phyloP scores from a whole-genome alignment of 2,797 vertebrate genomes.

The Thalassophryne amazonica region DNA sequence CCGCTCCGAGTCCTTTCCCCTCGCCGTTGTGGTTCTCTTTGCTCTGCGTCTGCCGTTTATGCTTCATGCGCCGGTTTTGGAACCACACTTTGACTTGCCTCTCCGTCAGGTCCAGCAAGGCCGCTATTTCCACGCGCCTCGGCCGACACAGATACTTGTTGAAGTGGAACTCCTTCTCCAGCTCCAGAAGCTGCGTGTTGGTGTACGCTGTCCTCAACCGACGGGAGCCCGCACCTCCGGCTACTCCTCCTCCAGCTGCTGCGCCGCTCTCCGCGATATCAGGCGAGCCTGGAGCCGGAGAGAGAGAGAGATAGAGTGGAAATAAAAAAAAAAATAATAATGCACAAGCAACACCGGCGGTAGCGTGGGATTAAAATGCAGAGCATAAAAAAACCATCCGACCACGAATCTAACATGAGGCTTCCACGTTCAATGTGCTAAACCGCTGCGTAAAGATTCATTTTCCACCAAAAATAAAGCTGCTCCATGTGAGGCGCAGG shows the following conservation, averaged over 20 bases:
- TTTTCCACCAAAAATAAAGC: slow-evolving; percentile 29
- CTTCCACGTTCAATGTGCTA: too few species aligned
- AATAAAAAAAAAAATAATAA: too few species aligned
- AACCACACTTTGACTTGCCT: slow-evolving; percentile 99
- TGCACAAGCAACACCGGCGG: too few species aligned
- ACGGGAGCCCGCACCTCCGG: slow-evolving; percentile 87
- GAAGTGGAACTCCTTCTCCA: slow-evolving; percentile 99
- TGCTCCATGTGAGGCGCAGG: slow-evolving; percentile 79
- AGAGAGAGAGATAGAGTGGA: too few species aligned
- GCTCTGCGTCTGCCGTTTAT: slow-evolving; percentile 97
- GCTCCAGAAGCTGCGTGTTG: slow-evolving; percentile 97
- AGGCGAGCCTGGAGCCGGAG: slow-evolving; percentile 87
- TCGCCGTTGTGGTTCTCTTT: slow-evolving; percentile 95
- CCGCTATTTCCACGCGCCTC: slow-evolving; percentile 95
- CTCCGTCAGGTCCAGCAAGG: slow-evolving; percentile 95
- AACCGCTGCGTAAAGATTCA: slow-evolving; percentile 6
- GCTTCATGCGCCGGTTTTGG: slow-evolving; percentile 98
- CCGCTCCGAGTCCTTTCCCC: slow-evolving; percentile 81
- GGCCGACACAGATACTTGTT: slow-evolving; percentile 99
- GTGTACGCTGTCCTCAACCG: slow-evolving; percentile 97
- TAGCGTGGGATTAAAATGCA: slow-evolving; percentile 56
- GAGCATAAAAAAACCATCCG: slow-evolving; percentile 32
- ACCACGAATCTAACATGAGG: slow-evolving; percentile 21
- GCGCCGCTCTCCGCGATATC: slow-evolving; percentile 86
- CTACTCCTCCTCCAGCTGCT: too few species aligned